Evolutionary conservation across 1,140 invertebrate species (phyloP).

Genomic region (Achatina immaculata): DNA sequence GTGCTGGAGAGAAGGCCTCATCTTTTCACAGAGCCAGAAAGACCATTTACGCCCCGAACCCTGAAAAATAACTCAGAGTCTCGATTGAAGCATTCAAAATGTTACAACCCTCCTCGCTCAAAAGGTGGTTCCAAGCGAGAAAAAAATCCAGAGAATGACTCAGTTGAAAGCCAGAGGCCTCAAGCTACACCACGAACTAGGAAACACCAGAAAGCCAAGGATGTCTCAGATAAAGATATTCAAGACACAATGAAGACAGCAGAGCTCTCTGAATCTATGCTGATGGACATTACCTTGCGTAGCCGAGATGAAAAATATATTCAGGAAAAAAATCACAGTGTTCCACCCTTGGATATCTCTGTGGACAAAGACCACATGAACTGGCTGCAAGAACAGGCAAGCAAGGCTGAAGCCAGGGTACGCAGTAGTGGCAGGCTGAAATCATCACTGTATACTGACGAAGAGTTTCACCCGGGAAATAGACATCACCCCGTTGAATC

Average conservation of each 20-base stretch:
- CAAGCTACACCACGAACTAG: not conserved
- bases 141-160: not conserved
- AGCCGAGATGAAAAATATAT: slow-evolving; percentile 59
- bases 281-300: slow-evolving; percentile 66
- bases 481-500: not conserved
- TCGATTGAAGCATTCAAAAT: slow-evolving; percentile 64
- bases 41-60: slow-evolving; percentile 67
- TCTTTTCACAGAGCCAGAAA: slow-evolving; percentile 64
- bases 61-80: slow-evolving; percentile 64
- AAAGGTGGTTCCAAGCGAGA: not conserved
- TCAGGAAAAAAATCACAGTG: slow-evolving; percentile 39
- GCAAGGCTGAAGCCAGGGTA: slow-evolving; percentile 52
- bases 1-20: slow-evolving; percentile 62
- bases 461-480: not conserved
- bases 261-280: slow-evolving; percentile 51
- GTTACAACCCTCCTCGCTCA: slow-evolving; percentile 59
- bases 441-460: slow-evolving; percentile 21
- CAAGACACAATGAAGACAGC: slow-evolving; percentile 26
- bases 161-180: not conserved
- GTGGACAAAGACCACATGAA: slow-evolving; percentile 67
- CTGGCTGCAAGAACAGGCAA: slow-evolving; percentile 66
- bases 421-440: slow-evolving; percentile 43
- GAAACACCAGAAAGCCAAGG: not conserved
- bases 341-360: slow-evolving; percentile 67
- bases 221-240: not conserved